These are phyloP conservation scores for Hippocampus barbouri DNA, from an alignment of 2,113 vertebrate genomes.

Conservation along the genomic window DNA sequence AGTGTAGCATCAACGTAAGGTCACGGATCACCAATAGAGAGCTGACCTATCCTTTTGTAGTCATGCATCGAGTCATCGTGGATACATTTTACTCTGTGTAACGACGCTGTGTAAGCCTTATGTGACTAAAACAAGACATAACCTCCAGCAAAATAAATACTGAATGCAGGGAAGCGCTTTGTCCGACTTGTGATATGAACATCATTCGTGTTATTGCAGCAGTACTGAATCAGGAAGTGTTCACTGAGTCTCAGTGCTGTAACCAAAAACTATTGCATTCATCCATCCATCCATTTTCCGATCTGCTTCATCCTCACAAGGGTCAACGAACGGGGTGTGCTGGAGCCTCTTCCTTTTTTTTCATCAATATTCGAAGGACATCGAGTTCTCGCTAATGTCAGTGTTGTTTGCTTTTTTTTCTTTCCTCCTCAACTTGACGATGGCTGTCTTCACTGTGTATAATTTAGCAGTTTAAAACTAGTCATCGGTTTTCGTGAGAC, in stretches of 20 bases:
- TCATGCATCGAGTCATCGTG: conserved; percentile 2
- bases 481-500: no score
- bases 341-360: no score
- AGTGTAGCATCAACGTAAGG: conserved; percentile 18
- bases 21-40: conserved; percentile 2
- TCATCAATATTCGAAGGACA: no score
- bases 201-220: neutral
- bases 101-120: conserved; percentile 16
- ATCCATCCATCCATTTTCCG: no score
- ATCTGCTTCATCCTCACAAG: no score
- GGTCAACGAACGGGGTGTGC: no score
- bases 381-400: no score
- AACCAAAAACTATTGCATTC: neutral
- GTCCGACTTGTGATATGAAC: conserved; percentile 33
- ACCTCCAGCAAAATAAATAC: conserved; percentile 23
- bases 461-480: no score
- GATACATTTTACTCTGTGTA: conserved; percentile 11
- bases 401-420: no score
- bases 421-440: no score
- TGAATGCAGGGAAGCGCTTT: conserved; percentile 23
- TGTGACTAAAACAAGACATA: conserved; percentile 4
- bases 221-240: neutral
- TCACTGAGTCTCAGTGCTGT: conserved; percentile 11
- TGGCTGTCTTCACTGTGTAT: no score
- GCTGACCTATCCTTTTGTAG: conserved; percentile 7